Evolutionary conservation across 2,888 invertebrate genomes (phyloP).

Genomic region (Adineta ricciae): DNA sequence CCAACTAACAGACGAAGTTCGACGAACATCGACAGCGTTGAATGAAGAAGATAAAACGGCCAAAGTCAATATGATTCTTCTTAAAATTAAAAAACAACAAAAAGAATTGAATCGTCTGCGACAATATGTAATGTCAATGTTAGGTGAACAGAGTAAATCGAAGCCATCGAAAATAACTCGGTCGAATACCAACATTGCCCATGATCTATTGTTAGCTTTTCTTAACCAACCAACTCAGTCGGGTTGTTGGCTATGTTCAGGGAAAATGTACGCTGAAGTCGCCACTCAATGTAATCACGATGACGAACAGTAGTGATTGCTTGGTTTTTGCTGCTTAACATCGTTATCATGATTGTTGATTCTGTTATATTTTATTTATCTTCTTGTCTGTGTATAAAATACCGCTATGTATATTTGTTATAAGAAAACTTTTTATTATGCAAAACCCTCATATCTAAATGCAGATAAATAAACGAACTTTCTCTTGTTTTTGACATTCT

Average conservation of each 20-base stretch:
- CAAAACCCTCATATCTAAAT: background rate
- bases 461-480: background rate
- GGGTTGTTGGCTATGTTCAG: conserved; percentile 14
- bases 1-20: background rate
- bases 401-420: background rate
- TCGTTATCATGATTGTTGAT: background rate
- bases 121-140: background rate
- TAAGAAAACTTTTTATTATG: background rate
- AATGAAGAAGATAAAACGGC: background rate
- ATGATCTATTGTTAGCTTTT: background rate
- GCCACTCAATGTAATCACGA: background rate
- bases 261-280: conserved; percentile 1
- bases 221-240: background rate
- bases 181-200: background rate
- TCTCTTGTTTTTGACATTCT: background rate
- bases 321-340: background rate
- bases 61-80: conserved; percentile 1
- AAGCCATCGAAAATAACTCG: background rate
- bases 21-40: background rate
- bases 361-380: background rate
- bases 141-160: background rate
- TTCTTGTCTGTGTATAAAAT: background rate
- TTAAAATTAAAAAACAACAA: conserved; percentile 4
- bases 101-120: background rate
- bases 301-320: background rate